These are phyloP conservation scores for Cacoxenus indagator DNA, from an alignment of 2,888 invertebrate genomes.

Conservation along the genomic window DNA sequence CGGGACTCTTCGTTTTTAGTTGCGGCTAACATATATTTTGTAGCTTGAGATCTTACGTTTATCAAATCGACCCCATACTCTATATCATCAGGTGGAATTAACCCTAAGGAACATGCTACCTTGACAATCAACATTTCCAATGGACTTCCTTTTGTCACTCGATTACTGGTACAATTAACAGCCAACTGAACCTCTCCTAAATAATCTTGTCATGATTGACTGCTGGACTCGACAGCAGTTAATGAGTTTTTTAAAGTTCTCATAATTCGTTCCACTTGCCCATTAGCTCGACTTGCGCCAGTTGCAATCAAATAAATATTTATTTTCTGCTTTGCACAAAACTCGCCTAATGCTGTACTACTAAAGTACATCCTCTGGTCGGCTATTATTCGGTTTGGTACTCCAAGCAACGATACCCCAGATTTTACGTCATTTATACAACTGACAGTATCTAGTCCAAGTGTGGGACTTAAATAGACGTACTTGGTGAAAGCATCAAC, in stretches of 20 bases:
- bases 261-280: constrained; percentile 33
- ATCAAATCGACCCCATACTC: background rate
- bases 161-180: background rate
- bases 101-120: background rate
- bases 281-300: constrained; percentile 33
- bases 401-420: constrained; percentile 19
- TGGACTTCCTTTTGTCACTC: background rate
- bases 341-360: constrained; percentile 13
- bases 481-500: constrained; percentile 17
- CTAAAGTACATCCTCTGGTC: constrained; percentile 30
- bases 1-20: background rate
- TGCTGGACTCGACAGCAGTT: constrained; percentile 28
- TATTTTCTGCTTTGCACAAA: constrained; percentile 31
- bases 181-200: constrained; percentile 21
- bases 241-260: constrained; percentile 27
- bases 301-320: constrained; percentile 33
- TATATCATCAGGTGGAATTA: background rate
- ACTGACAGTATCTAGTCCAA: constrained; percentile 19
- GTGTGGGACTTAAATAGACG: constrained; percentile 6
- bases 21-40: background rate
- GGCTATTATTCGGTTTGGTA: constrained; percentile 24
- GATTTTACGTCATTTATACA: constrained; percentile 19
- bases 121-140: background rate
- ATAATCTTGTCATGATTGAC: constrained; percentile 25
- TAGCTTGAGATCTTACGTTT: background rate